A percentile compares a stretch with the other conserved stretches of the same genome.
These are phyloP conservation scores for Asobara japonica DNA, from an alignment of 1,140 invertebrate species.

Conservation along the genomic window DNA sequence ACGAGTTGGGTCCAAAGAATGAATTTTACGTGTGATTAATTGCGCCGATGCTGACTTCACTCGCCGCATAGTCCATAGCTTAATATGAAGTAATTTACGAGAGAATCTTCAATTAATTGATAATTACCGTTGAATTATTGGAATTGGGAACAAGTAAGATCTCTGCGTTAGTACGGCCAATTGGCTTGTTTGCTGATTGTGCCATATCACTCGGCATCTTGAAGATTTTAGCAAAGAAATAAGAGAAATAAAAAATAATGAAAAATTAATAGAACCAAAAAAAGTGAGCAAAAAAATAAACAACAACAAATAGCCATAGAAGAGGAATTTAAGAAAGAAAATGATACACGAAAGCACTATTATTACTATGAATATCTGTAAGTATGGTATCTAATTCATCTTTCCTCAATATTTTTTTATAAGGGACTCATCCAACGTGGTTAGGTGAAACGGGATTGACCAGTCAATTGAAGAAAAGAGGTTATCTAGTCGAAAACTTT, in stretches of 20 bases:
- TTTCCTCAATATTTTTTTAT: conserved; percentile 64
- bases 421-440: conserved; percentile 50
- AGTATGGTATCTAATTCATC: conserved; percentile 52
- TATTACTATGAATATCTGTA: conserved; percentile 42
- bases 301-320: neutral
- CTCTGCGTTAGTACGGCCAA: conserved; percentile 31
- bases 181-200: conserved; percentile 28
- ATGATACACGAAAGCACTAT: conserved; percentile 3
- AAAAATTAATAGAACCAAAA: conserved; percentile 27
- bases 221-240: too few species aligned
- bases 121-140: conserved; percentile 54
- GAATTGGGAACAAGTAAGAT: conserved; percentile 64
- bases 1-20: conserved; percentile 87
- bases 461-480: conserved; percentile 46
- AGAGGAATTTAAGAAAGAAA: conserved; percentile 9
- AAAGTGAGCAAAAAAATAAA: neutral
- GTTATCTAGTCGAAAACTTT: conserved; percentile 64
- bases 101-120: conserved; percentile 50
- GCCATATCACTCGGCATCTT: conserved; percentile 25
- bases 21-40: conserved; percentile 80
- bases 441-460: conserved; percentile 46
- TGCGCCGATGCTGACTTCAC: conserved; percentile 17
- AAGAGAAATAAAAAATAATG: too few species aligned
- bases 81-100: conserved; percentile 29
- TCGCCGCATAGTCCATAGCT: conserved; percentile 32